Conservation (phyloP, 2,113 vertebrate genomes). For the Fulmarus glacialis region DNA sequence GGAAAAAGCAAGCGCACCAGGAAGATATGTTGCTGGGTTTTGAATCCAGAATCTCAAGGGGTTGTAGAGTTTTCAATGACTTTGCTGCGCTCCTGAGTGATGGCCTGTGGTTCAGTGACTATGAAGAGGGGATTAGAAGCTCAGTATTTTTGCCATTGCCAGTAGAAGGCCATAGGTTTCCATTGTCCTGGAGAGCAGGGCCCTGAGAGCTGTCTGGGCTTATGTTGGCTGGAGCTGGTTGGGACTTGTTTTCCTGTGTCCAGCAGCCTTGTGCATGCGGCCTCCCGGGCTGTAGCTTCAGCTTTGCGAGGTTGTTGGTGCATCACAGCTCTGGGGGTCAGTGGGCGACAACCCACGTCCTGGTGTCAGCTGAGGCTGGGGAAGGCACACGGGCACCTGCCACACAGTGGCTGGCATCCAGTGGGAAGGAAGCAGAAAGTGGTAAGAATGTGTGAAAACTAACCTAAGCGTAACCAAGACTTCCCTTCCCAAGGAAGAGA, state of each 20-base stretch:
- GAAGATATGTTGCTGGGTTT: fast-evolving
- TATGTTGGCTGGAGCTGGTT: fast-evolving
- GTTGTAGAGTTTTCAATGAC: background rate
- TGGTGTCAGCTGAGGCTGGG: background rate
- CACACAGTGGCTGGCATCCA: background rate
- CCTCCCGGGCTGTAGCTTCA: background rate
- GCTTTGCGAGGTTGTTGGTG: fast-evolving
- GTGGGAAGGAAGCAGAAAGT: background rate
- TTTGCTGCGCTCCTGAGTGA: background rate
- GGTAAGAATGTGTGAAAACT: background rate
- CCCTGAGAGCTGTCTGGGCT: fast-evolving
- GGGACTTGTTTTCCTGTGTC: background rate
- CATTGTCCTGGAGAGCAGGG: background rate
- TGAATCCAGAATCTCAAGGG: background rate
- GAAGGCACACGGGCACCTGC: background rate
- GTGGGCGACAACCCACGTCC: too few species aligned
- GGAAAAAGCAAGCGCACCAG: background rate
- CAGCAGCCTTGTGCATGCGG: background rate
- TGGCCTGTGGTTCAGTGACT: background rate
- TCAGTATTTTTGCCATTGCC: background rate
- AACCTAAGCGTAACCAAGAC: background rate
- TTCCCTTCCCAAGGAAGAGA: background rate
- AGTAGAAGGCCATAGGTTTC: background rate
- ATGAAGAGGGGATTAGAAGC: background rate
- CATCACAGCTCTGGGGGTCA: fast-evolving